phyloP scores from a whole-genome alignment of 2,888 invertebrate genomes.

The Pyrrhia umbra region DNA sequence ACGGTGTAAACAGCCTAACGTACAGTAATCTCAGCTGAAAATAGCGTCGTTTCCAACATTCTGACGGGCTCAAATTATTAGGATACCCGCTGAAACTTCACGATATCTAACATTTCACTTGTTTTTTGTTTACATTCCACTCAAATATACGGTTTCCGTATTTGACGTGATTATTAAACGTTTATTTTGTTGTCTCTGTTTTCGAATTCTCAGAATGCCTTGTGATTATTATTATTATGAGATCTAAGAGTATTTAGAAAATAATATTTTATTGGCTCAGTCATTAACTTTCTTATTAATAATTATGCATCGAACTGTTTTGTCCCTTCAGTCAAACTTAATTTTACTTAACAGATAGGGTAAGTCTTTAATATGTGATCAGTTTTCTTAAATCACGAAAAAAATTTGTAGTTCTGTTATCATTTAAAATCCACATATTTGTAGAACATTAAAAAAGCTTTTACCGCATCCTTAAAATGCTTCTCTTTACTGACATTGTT shows the following conservation, averaged over 20 bases:
- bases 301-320: too few relatives aligned
- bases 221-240: neutral
- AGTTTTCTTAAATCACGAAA: neutral
- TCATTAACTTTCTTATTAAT: too few relatives aligned
- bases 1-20: slow-evolving; percentile 50
- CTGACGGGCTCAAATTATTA: slow-evolving; percentile 67
- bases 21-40: slow-evolving; percentile 65
- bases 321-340: too few relatives aligned
- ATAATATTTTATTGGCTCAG: slow-evolving; percentile 8
- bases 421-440: too few relatives aligned
- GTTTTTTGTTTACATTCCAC: slow-evolving; percentile 57
- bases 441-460: too few relatives aligned
- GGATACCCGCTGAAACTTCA: slow-evolving; percentile 65
- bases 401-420: too few relatives aligned
- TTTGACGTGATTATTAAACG: slow-evolving; percentile 52
- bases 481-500: too few relatives aligned
- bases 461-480: too few relatives aligned
- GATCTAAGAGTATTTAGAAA: neutral
- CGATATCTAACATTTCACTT: slow-evolving; percentile 54
- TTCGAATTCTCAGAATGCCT: slow-evolving; percentile 15
- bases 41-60: slow-evolving; percentile 71
- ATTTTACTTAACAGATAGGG: too few relatives aligned
- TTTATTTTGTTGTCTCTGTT: slow-evolving; percentile 33
- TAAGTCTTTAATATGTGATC: neutral
- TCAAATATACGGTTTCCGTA: slow-evolving; percentile 51